Evolutionary conservation across 2,797 vertebrate species (phyloP), one percentile per base, ranked within the genome.

Genomic region (Enteromius radiatus): DNA sequence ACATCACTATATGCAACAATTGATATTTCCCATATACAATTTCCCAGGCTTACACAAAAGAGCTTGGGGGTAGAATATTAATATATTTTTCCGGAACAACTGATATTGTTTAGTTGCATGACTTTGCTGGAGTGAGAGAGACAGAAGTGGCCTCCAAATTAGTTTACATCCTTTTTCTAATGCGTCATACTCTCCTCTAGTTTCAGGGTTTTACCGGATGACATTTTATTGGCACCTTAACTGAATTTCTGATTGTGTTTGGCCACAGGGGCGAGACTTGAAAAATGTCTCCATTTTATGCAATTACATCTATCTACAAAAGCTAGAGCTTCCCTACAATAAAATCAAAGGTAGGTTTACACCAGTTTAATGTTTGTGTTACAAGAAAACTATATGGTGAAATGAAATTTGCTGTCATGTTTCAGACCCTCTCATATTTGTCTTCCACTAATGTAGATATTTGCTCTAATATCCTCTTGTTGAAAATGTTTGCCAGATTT

Each of bases 271-370:
- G 75, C 90, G 21, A 64, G 91, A 88, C 70, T 91, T 98, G 85
- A 89, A 68, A 3, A 93, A 98, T 71, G 45, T 98, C 82, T 95
- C 90, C 36, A 85, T 97, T 89, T 94, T 99, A 86, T 92, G 88
- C 86, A 92, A 84, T 79, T 99, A 96, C 12, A 0, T 93, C 84
- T 93, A 97, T 91, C 93, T 99, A 3, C 95, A 97, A 89, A 98
- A 95, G 89, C 90, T 99, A 89, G 95, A 98, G 52, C 90, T 99
- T 86, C 93, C 96, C 19, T 78, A 88, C 89, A 99, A 99, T 93
- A 96, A 95, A 92, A 97, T 99, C 78, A 93, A 92, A 94, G 98
- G 98, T 99, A 77, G 65, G 74, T 76, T 82, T 68, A 80, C 71
- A 74, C 93, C 31, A 23, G 19, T 15, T 41, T 73, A 17, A 26